Percentiles rank a stretch among this genome's conserved stretches.
Evolutionary conservation across 2,113 vertebrate genomes (phyloP).

Genomic region (Chroicocephalus ridibundus): DNA sequence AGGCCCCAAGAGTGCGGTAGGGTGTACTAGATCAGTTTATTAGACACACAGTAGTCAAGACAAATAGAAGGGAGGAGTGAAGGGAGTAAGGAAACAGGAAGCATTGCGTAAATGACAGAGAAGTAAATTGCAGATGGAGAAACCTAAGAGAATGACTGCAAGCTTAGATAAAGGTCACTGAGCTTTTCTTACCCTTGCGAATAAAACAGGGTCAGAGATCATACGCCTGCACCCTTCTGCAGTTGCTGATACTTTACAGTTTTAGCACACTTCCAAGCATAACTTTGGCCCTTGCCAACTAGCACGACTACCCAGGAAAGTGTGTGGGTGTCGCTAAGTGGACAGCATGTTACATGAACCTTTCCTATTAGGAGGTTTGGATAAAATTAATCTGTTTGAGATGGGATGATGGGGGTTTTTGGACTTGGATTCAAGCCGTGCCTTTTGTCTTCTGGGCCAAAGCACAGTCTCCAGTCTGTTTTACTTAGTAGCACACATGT

Average conservation of each 20-base stretch:
- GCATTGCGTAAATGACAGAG: not conserved
- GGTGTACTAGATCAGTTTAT: not conserved
- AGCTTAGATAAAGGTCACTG: constrained; percentile 25
- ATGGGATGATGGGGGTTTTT: not conserved
- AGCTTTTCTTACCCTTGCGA: not conserved
- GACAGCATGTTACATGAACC: not conserved
- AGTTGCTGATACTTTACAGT: not conserved
- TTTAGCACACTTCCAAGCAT: not conserved
- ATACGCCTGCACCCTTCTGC: not conserved
- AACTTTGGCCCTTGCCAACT: not conserved
- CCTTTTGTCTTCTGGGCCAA: not conserved
- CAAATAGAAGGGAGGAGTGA: not conserved
- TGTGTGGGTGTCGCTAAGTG: not conserved
- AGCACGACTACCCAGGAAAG: not conserved
- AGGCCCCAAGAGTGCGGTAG: not conserved
- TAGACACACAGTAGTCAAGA: not conserved
- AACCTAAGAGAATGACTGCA: constrained; percentile 1
- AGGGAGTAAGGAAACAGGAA: not conserved
- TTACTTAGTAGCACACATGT: not conserved
- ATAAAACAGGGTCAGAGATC: not conserved
- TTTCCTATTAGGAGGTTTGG: not conserved
- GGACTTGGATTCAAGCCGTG: not conserved
- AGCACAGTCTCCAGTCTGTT: not conserved
- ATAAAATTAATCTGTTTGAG: not conserved
- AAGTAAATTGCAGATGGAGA: not conserved